Evolutionary conservation across 2,888 invertebrate genomes (phyloP).

Genomic region (Orgyia antiqua): DNA sequence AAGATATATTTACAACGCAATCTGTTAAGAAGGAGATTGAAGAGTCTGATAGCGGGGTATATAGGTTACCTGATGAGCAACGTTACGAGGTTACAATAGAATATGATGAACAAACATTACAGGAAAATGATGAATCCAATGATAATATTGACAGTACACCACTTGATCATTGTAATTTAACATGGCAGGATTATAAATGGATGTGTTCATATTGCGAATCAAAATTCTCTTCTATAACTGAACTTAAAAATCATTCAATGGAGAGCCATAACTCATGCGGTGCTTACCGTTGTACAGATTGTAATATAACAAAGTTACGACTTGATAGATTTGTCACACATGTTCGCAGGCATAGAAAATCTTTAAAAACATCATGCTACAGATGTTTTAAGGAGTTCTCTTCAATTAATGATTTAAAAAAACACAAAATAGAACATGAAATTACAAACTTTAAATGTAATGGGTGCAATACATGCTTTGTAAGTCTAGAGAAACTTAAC

Average conservation of each 20-base stretch:
- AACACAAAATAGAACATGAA: conserved; percentile 34
- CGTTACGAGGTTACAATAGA: too few species aligned
- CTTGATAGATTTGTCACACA: conserved; percentile 61
- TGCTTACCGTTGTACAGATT: conserved; percentile 81
- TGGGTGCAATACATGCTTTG: conserved; percentile 48
- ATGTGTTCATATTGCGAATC: conserved; percentile 50
- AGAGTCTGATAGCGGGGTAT: conserved; percentile 16
- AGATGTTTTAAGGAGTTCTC: conserved; percentile 41
- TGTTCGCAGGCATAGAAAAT: conserved; percentile 77
- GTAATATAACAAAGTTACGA: conserved; percentile 49
- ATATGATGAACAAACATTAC: too few species aligned
- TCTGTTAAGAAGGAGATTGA: conserved; percentile 35
- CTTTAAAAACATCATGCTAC: conserved; percentile 69
- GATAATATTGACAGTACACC: conserved; percentile 19
- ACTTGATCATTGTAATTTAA: too few species aligned
- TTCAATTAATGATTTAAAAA: conserved; percentile 21
- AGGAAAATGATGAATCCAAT: conserved; percentile 23
- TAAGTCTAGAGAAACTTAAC: conserved; percentile 30
- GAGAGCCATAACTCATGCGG: conserved; percentile 78
- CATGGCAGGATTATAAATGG: conserved; percentile 56
- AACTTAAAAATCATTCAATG: conserved; percentile 77
- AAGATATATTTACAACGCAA: conserved; percentile 24
- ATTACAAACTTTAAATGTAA: conserved; percentile 35
- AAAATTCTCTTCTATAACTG: conserved; percentile 40
- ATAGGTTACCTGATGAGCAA: too few species aligned